Conservation (phyloP, 2,797 vertebrate genomes). For the Rhinophrynus dorsalis region DNA sequence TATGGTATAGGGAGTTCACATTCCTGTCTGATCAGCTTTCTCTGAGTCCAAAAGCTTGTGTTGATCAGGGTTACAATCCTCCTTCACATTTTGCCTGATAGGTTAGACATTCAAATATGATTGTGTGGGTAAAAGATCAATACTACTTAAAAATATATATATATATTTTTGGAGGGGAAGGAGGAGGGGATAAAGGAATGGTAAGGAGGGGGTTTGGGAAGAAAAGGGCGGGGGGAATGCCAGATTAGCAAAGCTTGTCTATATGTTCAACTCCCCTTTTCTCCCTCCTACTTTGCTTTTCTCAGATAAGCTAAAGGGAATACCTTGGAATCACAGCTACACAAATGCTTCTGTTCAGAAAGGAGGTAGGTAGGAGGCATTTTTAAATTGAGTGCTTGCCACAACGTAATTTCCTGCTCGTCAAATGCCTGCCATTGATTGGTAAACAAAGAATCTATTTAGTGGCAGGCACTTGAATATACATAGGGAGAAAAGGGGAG, state of each 20-base stretch:
- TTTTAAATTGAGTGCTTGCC: constrained; percentile 65
- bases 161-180: constrained; percentile 22
- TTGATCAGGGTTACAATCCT: neutral
- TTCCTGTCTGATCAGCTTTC: constrained; percentile 19
- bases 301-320: constrained; percentile 42
- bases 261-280: constrained; percentile 31
- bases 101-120: constrained; percentile 35
- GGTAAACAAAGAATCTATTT: constrained; percentile 63
- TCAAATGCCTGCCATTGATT: constrained; percentile 61
- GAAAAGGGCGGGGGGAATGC: constrained; percentile 30
- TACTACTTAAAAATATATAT: constrained; percentile 42
- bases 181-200: neutral
- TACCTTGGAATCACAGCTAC: constrained; percentile 51
- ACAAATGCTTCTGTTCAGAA: constrained; percentile 51
- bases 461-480: constrained; percentile 27
- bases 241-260: constrained; percentile 25
- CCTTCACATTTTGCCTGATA: constrained; percentile 27
- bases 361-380: constrained; percentile 53
- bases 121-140: constrained; percentile 45
- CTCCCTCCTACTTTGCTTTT: constrained; percentile 34
- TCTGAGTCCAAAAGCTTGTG: neutral
- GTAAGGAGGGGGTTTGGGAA: neutral
- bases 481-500: constrained; percentile 11
- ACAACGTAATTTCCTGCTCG: constrained; percentile 77
- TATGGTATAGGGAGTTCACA: neutral